Evolutionary conservation across 2,797 vertebrate species (phyloP), one percentile per base, ranked within the genome.

Genomic region (Sternarchorhynchus goeldii): DNA sequence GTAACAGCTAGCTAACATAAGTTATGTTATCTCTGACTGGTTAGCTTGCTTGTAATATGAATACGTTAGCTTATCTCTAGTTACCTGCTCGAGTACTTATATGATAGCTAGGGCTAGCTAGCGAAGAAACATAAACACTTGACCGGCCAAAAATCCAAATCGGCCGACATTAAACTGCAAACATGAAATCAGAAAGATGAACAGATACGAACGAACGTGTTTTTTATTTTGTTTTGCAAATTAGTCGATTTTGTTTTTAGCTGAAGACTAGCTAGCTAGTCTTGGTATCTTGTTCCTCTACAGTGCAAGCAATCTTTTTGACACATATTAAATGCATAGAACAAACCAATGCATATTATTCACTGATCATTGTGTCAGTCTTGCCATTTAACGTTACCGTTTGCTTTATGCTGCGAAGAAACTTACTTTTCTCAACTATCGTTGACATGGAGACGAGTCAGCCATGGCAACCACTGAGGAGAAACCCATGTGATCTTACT

Each of bases 391-490:
- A 17, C 59, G 50, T 29, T 56, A 75, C 70, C 74, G 21, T 56
- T 50, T 71, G 41, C 62, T 21, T 57, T 7, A 41, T 65, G 55
- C 32, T 56, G 29, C 34, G 29, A 6, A 21, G 53, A 62, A 78
- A 81, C 63, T 76, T 56, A 59, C 65, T 79, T 32, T 75, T 69
- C 56, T 76, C 56, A 67, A 56, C 57, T 63, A 71, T 6, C 65
- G 86, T 87, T 87, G 86, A 84, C 84, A 87, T 85, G 86, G 84
- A 87, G 74, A 85, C 82, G 65, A 59, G 45, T 18, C 66, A 69
- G 76, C 78, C 80, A 79, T 73, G 62, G 78, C 82, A 86, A 83
- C 83, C 76, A 59, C 63, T 56, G 45, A 63, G 64, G 67, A 50
- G 25, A 60, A 53, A 50, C 21, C 20, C 82, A 84, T 76, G 76